Evolutionary conservation across 1,140 invertebrate genomes (phyloP), one percentile per base, ranked within the genome.

Genomic region (Anastatus disparis): DNA sequence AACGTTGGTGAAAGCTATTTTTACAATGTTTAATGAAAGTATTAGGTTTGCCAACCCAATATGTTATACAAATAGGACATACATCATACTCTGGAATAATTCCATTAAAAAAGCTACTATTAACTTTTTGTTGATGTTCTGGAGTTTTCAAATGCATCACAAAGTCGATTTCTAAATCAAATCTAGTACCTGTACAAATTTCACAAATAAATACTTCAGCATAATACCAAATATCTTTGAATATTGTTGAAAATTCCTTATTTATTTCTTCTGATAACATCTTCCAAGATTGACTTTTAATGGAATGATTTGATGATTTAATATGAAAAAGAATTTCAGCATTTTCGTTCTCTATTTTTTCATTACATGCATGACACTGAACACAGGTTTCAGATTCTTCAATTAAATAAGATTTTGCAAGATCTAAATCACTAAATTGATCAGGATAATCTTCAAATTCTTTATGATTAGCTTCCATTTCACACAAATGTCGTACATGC

Each of bases 21-120:
- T 58, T 4, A 24, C 71, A 76, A 50, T 82, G 79, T 20, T 66
- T 17, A 2, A 42, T 10, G 59, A 75, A 77, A 24, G n/a, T 40
- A 24, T 66, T 7, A 6, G 29, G 13, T 17, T 38, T 68, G 17
- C 75, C 77, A 22, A 76, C 70, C 74, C 76, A 81, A 26, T 70
- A 72, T 4, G 69, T 40, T 0, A 66, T 69, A 59, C 81, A 82
- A 10, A 52, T 10, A 48, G 62, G 63, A 22, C 81, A 82, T 10
- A 74, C 72, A 73, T 78, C 77, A 53, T 75, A 71, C 50, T 65
- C 15, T 12, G 12, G 0, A 61, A 46, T 42, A 20, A 29, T 62
- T 17, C 2, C 31, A 22, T 68, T 70, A 9, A 22, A 8, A 26
- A 15, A 9, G 3, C 38, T 52, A 42, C 31, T 64, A 56, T 48